phyloP scores from a whole-genome alignment of 2,113 vertebrate genomes.

The Chionodraco myersi region DNA sequence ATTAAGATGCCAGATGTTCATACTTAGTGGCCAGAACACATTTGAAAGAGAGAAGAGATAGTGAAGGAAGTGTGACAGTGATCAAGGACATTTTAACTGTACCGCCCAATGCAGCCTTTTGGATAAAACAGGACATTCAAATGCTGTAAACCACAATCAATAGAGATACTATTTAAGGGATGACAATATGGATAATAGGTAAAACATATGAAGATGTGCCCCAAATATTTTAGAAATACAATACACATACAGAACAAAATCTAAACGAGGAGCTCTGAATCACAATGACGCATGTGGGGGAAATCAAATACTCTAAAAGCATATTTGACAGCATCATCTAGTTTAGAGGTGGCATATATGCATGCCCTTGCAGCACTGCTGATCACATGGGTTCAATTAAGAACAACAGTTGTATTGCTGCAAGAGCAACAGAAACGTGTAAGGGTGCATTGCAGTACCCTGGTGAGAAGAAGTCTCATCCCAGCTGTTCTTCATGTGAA shows the following conservation, averaged over 20 bases:
- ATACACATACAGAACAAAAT: not conserved
- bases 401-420: slow-evolving; percentile 53
- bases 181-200: slow-evolving; percentile 13
- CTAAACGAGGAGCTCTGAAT: slow-evolving; percentile 55
- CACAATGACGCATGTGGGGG: slow-evolving; percentile 19
- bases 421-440: slow-evolving; percentile 30
- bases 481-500: slow-evolving; percentile 41
- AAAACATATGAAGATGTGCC: slow-evolving; percentile 1
- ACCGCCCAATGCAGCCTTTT: not conserved
- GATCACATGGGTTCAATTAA: slow-evolving; percentile 66
- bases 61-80: not conserved
- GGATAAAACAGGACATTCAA: not conserved
- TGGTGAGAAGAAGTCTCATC: slow-evolving; percentile 12
- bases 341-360: slow-evolving; percentile 66
- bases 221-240: slow-evolving; percentile 20
- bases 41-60: slow-evolving; percentile 1
- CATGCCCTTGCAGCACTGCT: slow-evolving; percentile 56
- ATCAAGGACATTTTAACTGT: not conserved
- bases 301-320: slow-evolving; percentile 58
- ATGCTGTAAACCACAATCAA: not conserved
- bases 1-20: slow-evolving; percentile 54
- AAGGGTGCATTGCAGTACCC: slow-evolving; percentile 27
- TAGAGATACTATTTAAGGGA: not conserved
- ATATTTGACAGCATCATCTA: slow-evolving; percentile 67
- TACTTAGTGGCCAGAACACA: slow-evolving; percentile 10